phyloP scores from a whole-genome alignment of 1,140 invertebrate species.

The Drosophila setifemur region DNA sequence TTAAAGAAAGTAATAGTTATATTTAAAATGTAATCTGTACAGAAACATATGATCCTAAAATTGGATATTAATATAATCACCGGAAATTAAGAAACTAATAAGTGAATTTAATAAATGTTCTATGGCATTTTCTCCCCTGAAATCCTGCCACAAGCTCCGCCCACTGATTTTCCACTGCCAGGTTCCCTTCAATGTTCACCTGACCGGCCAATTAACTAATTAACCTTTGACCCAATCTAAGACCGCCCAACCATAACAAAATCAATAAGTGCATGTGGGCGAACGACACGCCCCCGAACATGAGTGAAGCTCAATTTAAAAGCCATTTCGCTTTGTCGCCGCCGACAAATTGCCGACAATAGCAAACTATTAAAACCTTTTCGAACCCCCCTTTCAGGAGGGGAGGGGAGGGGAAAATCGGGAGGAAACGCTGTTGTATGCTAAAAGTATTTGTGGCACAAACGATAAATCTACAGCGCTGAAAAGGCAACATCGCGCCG shows the following conservation, averaged over 20 bases:
- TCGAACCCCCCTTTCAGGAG: slow-evolving; percentile 3
- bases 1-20: no score
- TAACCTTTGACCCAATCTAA: slow-evolving; percentile 54
- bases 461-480: slow-evolving; percentile 67
- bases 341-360: slow-evolving; percentile 57
- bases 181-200: slow-evolving; percentile 14
- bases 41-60: no score
- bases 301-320: slow-evolving; percentile 56
- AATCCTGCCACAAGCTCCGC: not conserved
- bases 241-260: slow-evolving; percentile 28
- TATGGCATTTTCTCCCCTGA: not conserved
- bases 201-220: slow-evolving; percentile 67
- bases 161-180: not conserved
- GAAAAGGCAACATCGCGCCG: slow-evolving; percentile 61
- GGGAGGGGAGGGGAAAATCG: not conserved
- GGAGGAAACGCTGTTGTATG: slow-evolving; percentile 16
- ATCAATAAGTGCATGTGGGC: slow-evolving; percentile 68
- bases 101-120: not conserved
- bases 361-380: slow-evolving; percentile 52
- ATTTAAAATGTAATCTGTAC: no score
- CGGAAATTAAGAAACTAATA: not conserved
- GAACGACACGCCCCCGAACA: slow-evolving; percentile 50
- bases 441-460: slow-evolving; percentile 51
- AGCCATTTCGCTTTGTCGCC: slow-evolving; percentile 71
- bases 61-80: no score